A percentile compares a stretch with the other conserved stretches of the same genome.
Evolutionary conservation across 2,113 vertebrate species (phyloP).

Genomic region (Rhea americana): DNA sequence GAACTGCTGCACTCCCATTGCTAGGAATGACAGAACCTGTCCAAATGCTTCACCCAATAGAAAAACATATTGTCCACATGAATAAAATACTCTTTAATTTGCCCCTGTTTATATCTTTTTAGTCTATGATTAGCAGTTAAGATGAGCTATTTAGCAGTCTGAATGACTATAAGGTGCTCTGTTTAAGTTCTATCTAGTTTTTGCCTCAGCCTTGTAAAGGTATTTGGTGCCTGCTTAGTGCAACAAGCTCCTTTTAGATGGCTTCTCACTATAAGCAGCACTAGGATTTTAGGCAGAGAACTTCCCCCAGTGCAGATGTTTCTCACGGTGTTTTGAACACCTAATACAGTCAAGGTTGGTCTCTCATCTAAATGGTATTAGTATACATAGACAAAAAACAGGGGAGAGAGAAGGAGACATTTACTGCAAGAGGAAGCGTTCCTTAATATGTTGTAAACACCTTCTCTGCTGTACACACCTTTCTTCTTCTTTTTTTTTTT

Average conservation of each 20-base stretch:
- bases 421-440: neutral
- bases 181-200: slow-evolving; percentile 11
- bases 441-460: neutral
- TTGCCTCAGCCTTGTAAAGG: slow-evolving; percentile 1
- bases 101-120: neutral
- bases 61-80: neutral
- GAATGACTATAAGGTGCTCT: neutral
- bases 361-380: neutral
- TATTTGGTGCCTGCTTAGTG: slow-evolving; percentile 13
- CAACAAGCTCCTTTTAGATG: slow-evolving; percentile 43
- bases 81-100: neutral
- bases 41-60: neutral
- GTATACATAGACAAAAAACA: neutral
- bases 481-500: neutral
- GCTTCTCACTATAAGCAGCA: neutral
- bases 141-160: neutral
- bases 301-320: slow-evolving; percentile 9
- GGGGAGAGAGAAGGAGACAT: neutral
- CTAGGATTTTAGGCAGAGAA: neutral
- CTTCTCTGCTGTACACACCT: neutral
- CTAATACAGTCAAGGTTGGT: neutral
- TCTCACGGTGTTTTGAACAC: neutral
- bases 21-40: neutral
- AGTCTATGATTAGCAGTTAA: slow-evolving; percentile 8
- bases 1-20: neutral